phyloP scores from a whole-genome alignment of 2,113 vertebrate genomes.

The Nycticebus coucang region DNA sequence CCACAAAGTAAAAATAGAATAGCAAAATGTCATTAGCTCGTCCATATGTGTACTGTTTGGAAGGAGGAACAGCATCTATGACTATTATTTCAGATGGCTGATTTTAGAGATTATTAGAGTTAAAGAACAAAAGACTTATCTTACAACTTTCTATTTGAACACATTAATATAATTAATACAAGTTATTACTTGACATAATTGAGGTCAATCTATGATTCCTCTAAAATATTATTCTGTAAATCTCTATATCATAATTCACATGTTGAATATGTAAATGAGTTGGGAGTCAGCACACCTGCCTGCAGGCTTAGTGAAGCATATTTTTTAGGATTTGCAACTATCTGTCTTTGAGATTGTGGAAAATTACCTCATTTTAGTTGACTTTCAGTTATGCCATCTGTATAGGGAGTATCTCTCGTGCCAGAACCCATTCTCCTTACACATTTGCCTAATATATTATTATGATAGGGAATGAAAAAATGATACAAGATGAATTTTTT shows the following conservation, averaged over 20 bases:
- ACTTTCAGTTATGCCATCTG: background rate
- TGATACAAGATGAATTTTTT: slow-evolving; percentile 2
- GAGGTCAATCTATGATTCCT: background rate
- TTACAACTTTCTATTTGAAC: background rate
- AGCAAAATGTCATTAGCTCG: background rate
- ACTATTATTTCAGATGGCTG: background rate
- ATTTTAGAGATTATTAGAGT: background rate
- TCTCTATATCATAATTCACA: background rate
- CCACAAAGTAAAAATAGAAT: background rate
- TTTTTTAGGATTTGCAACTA: background rate
- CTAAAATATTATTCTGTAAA: background rate
- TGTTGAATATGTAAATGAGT: background rate
- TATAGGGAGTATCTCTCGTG: background rate
- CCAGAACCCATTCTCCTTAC: background rate
- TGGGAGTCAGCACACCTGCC: background rate
- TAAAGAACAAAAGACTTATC: background rate
- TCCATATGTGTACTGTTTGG: background rate
- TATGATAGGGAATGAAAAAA: background rate
- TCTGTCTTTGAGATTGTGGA: background rate
- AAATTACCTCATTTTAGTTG: background rate
- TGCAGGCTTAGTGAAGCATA: background rate
- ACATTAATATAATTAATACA: background rate
- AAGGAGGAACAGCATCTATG: background rate
- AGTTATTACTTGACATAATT: slow-evolving; percentile 9
- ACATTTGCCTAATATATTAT: background rate